Conservation (phyloP, 1,140 invertebrate genomes). For the Nephotettix cincticeps region DNA sequence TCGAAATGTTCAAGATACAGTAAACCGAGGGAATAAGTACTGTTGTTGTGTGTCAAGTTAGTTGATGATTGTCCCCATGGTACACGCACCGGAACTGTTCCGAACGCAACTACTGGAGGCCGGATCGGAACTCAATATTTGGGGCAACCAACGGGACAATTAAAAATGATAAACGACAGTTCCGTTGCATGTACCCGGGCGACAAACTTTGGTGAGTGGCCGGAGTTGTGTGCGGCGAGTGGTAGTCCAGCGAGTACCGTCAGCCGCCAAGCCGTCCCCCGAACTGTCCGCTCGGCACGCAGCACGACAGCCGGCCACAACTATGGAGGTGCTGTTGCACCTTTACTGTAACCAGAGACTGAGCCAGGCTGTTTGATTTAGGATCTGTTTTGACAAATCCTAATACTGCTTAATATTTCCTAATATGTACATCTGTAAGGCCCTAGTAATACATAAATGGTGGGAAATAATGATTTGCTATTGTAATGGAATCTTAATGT, state of each 20-base stretch:
- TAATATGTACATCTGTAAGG: conserved; percentile 30
- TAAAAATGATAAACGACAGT: conserved; percentile 5
- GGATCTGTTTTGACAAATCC: conserved; percentile 9
- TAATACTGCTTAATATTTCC: conserved; percentile 20
- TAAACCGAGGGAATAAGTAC: conserved; percentile 25
- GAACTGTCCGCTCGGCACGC: not conserved
- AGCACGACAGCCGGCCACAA: not conserved
- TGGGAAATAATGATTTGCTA: conserved; percentile 24
- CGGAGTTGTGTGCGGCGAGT: not conserved
- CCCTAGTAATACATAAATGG: conserved; percentile 29
- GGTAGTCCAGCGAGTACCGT: not conserved
- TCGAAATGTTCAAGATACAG: conserved; percentile 30
- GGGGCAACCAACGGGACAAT: conserved; percentile 8
- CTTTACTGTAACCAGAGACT: conserved; percentile 12
- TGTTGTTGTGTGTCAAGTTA: conserved; percentile 19
- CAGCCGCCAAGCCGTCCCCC: conserved; percentile 8
- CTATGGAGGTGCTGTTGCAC: not conserved
- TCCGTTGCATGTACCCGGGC: not conserved
- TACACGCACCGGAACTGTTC: not conserved
- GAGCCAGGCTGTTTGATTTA: conserved; percentile 14
- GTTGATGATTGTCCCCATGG: conserved; percentile 17
- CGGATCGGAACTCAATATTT: not conserved
- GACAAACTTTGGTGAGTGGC: conserved; percentile 16
- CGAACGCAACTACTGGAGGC: not conserved
- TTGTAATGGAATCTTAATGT: conserved; percentile 26